Conservation (phyloP, 2,888 invertebrate genomes). For the Sinotaia quadrata region DNA sequence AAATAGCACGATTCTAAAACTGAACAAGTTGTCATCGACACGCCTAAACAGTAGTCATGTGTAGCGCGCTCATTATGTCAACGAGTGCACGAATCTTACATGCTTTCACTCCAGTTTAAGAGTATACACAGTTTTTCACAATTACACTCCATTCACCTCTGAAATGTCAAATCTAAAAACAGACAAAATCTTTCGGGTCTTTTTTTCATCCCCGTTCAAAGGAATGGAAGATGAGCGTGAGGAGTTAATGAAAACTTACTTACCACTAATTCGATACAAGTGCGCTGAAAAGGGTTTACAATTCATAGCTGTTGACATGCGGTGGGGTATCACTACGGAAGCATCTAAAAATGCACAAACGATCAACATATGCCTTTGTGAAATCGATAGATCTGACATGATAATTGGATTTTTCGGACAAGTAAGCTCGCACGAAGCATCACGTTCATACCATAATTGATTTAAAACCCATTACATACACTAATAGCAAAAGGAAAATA, state of each 20-base stretch:
- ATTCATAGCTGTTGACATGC: constrained; percentile 68
- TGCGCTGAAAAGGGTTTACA: constrained; percentile 62
- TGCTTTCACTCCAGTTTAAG: too few species aligned
- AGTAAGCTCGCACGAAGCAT: constrained; percentile 38
- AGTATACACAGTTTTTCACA: too few species aligned
- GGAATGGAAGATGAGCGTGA: constrained; percentile 71
- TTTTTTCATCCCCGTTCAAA: constrained; percentile 71
- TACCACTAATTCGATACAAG: constrained; percentile 64
- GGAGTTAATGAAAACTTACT: constrained; percentile 65
- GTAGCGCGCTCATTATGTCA: too few species aligned
- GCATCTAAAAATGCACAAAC: constrained; percentile 62
- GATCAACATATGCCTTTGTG: constrained; percentile 67
- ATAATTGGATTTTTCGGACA: constrained; percentile 69
- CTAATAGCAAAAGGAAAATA: too few species aligned
- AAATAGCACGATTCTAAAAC: too few species aligned
- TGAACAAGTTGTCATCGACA: too few species aligned
- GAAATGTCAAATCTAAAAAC: too few species aligned
- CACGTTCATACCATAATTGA: too few species aligned
- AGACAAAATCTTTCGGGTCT: constrained; percentile 61
- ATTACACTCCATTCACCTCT: too few species aligned
- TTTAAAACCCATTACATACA: too few species aligned
- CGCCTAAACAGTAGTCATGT: too few species aligned
- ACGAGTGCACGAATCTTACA: too few species aligned
- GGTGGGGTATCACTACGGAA: constrained; percentile 69
- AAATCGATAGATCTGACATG: constrained; percentile 67